These are phyloP conservation scores for Echeneis naucrates DNA, from an alignment of 2,797 vertebrate genomes.

Conservation along the genomic window DNA sequence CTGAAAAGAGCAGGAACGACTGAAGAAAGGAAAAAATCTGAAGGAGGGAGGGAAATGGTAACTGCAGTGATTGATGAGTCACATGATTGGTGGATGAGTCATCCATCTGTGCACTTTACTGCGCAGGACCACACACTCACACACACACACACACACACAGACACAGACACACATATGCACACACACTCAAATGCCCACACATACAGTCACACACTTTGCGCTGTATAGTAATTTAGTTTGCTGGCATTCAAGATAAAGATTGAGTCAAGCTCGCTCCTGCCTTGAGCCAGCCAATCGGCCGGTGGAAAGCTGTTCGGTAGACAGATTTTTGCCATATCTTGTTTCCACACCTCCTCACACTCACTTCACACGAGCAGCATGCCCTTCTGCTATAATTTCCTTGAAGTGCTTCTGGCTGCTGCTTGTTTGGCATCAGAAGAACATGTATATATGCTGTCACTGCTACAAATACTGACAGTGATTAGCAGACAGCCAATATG, in stretches of 20 bases:
- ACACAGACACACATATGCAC: conserved; percentile 15
- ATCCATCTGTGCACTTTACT: conserved; percentile 87
- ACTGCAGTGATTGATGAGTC: conserved; percentile 90
- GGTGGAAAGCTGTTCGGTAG: conserved; percentile 63
- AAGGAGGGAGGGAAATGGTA: conserved; percentile 71
- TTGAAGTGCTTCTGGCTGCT: conserved; percentile 56
- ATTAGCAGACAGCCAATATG: conserved; percentile 60
- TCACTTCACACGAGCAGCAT: conserved; percentile 54
- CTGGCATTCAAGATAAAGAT: conserved; percentile 82
- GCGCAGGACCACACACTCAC: conserved; percentile 76
- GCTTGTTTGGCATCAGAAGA: conserved; percentile 63
- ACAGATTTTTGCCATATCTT: conserved; percentile 70
- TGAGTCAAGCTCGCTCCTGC: conserved; percentile 70
- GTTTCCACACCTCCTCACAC: conserved; percentile 64
- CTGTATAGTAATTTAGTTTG: conserved; percentile 81
- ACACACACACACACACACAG: conserved; percentile 25
- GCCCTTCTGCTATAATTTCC: conserved; percentile 61
- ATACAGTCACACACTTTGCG: conserved; percentile 68
- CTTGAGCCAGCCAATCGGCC: conserved; percentile 68
- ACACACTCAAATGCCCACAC: too few species aligned
- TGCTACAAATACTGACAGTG: conserved; percentile 48
- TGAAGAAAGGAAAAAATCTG: conserved; percentile 61
- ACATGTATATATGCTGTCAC: conserved; percentile 47
- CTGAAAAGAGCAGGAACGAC: conserved; percentile 47
- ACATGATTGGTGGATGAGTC: conserved; percentile 90